Percentiles rank a stretch among this genome's conserved stretches.
These are phyloP conservation scores for Alethe diademata DNA, from an alignment of 2,113 vertebrate species.

Conservation along the genomic window DNA sequence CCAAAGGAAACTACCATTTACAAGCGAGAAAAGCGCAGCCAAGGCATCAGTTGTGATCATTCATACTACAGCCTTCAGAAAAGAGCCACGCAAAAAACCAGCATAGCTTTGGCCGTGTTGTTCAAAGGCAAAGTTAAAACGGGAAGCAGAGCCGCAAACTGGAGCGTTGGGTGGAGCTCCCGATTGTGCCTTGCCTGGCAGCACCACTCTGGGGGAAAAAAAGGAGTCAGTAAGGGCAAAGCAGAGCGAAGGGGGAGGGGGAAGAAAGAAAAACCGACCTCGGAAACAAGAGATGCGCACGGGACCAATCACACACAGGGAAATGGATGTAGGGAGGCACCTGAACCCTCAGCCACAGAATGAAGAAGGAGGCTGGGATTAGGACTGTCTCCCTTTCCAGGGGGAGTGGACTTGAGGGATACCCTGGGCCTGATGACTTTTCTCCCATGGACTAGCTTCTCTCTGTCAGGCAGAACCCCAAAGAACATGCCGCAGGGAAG, in stretches of 20 bases:
- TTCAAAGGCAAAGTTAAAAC: conserved; percentile 35
- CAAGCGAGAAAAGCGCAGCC: background rate
- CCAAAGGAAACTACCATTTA: conserved; percentile 10
- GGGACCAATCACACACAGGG: background rate
- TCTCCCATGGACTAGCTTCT: background rate
- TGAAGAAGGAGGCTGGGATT: background rate
- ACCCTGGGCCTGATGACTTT: background rate
- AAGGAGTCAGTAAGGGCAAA: conserved; percentile 17
- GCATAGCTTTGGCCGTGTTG: background rate
- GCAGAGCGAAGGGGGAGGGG: background rate
- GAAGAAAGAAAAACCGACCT: background rate
- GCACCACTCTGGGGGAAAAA: background rate
- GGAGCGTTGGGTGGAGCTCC: conserved; percentile 44
- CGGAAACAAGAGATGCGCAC: background rate
- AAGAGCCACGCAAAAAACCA: background rate
- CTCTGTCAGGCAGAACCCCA: background rate
- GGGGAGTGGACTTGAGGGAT: background rate
- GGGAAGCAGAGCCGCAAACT: background rate
- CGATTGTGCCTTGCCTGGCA: background rate
- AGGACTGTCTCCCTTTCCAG: background rate
- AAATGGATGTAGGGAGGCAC: background rate
- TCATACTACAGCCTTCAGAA: background rate
- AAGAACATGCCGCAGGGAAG: background rate
- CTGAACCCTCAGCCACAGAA: background rate
- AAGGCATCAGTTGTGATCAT: background rate